Evolutionary conservation across 2,888 invertebrate genomes (phyloP), one percentile per base, ranked within the genome.

Genomic region (Patella caerulea): DNA sequence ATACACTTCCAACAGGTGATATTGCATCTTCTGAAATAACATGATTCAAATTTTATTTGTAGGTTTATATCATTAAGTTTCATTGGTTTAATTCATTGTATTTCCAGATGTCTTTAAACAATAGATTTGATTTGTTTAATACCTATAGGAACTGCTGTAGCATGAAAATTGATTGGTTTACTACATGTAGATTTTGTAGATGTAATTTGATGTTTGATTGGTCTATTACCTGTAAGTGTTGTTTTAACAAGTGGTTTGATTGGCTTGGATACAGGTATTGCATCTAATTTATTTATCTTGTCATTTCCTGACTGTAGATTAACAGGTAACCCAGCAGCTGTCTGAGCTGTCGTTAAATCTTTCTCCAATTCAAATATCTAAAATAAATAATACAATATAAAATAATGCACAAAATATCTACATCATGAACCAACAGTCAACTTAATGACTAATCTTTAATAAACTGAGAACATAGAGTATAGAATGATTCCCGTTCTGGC

Each of bases 281-380:
- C 65, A 65, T 65, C 19, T 65, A 24, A 24, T 75, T 75, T 53
- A 17, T 54, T 75, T 70, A 70, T 69, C 19, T 75, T 75, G 34
- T 75, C 65, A 65, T 24, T 65, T 15, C 24, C 65, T 19, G 15
- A 19, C 45, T 45, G 45, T 3, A 73, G 73, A 5, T 85, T 83
- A 12, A 89, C 86, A 5, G 92, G 91, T 79, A 97, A 93, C 9
- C 97, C 97, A 2, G 97, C 97, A 90, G 95, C 95, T 88, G 95
- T 95, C 91, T 97, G 97, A 0, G 97, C 97, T 90, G 97, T 96
- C 90, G 95, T 93, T 83, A 97, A 92, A 88, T 96, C 95, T 87
- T 95, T 95, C 92, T 97, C 97, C 83, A 97, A 93, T 81, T 95
- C 94, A 73, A 96, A 96, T 55, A 93, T 92, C 93, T 93, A 87